Conservation (phyloP, 2,888 invertebrate genomes). For the Cataglyphis livida region DNA sequence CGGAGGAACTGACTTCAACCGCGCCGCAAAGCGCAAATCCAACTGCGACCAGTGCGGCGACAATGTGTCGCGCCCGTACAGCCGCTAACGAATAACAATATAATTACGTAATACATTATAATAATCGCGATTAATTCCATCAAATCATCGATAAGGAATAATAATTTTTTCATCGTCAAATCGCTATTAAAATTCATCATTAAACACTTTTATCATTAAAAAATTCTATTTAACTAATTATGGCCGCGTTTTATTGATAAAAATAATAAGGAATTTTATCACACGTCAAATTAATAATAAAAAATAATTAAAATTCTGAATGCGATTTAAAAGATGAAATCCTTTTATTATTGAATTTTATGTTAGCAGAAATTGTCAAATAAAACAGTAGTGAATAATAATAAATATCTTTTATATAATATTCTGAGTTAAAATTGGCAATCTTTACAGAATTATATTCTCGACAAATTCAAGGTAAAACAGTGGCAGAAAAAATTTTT, state of each 20-base stretch:
- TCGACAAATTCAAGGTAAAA: not conserved
- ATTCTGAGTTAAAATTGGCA: not conserved
- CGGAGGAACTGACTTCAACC: constrained; percentile 87
- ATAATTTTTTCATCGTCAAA: not conserved
- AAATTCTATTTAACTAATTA: not conserved
- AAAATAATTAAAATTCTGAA: not conserved
- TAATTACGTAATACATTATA: not conserved
- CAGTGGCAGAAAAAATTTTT: constrained; percentile 14
- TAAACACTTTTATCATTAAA: not conserved
- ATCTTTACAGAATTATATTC: constrained; percentile 8
- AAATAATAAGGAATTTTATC: not conserved
- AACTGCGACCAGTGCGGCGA: constrained; percentile 86
- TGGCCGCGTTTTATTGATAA: not conserved
- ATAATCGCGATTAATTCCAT: not conserved
- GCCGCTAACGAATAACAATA: constrained; percentile 77
- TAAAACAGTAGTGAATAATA: not conserved
- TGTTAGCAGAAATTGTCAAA: not conserved
- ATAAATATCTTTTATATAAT: not conserved
- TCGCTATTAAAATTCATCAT: not conserved
- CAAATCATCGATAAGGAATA: not conserved
- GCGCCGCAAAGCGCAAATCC: constrained; percentile 87
- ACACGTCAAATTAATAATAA: not conserved
- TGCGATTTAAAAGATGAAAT: not conserved
- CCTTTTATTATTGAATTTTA: not conserved
- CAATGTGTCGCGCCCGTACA: constrained; percentile 86